Conservation (phyloP, 2,113 vertebrate genomes). For the Gymnarchus niloticus region DNA sequence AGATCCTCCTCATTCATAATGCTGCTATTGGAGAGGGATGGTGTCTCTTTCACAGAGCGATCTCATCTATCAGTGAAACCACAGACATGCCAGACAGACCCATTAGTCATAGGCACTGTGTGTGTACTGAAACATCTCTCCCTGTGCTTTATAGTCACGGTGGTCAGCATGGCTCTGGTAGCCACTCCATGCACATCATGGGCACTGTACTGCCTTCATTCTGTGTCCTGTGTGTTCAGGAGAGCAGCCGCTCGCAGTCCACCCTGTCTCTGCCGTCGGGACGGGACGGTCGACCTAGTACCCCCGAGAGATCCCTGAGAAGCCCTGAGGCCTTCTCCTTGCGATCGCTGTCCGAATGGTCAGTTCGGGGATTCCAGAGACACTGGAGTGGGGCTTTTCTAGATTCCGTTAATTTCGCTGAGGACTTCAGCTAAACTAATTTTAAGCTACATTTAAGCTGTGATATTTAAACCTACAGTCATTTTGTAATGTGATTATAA, state of each 20-base stretch:
- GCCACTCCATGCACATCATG: neutral
- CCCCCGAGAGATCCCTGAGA: constrained; percentile 25
- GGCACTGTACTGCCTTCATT: neutral
- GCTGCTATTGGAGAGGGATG: neutral
- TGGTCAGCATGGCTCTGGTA: neutral
- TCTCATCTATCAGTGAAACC: neutral
- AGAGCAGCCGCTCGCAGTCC: constrained; percentile 23
- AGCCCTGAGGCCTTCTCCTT: constrained; percentile 27
- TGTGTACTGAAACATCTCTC: neutral
- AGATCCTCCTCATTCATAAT: no score
- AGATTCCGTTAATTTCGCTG: neutral
- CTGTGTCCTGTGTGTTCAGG: constrained; percentile 27
- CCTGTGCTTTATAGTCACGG: neutral
- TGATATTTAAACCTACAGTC: neutral
- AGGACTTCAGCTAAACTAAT: neutral
- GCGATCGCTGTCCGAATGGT: constrained; percentile 46
- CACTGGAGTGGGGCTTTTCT: neutral
- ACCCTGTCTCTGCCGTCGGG: constrained; percentile 30
- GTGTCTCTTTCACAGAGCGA: neutral
- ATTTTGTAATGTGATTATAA: neutral
- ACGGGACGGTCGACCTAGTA: neutral
- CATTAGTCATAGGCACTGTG: neutral
- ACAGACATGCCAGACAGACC: neutral
- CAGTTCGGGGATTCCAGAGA: constrained; percentile 13
- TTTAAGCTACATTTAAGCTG: neutral